Evolutionary conservation across 2,888 invertebrate species (phyloP).

Genomic region (Amorpha juglandis): DNA sequence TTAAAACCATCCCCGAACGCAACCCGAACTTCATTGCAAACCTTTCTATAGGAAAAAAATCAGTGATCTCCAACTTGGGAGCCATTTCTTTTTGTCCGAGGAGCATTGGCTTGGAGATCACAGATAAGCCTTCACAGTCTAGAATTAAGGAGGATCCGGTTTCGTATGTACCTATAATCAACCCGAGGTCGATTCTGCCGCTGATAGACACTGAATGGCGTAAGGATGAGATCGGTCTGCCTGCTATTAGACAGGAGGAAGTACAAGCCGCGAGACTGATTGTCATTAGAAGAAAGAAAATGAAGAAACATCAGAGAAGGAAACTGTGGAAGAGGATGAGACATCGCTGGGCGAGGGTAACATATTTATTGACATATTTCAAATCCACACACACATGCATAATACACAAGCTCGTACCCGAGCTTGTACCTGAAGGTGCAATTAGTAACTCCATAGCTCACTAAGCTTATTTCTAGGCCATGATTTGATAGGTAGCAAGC

Average conservation of each 20-base stretch:
- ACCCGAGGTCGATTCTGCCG: conserved; percentile 74
- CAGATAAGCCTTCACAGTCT: conserved; percentile 49
- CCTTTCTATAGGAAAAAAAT: conserved; percentile 42
- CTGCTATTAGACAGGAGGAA: conserved; percentile 75
- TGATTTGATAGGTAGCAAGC: too few relatives aligned
- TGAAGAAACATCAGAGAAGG: conserved; percentile 93
- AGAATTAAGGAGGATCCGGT: conserved; percentile 67
- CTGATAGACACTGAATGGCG: conserved; percentile 66
- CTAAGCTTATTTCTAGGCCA: too few relatives aligned
- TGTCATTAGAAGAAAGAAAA: conserved; percentile 91
- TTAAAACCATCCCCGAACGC: conserved; percentile 64
- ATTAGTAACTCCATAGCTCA: too few relatives aligned
- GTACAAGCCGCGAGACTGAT: conserved; percentile 90
- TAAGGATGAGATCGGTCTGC: conserved; percentile 80
- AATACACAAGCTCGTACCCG: too few relatives aligned
- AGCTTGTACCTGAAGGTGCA: too few relatives aligned
- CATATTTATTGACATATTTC: conserved; percentile 31
- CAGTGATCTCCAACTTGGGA: conserved; percentile 46
- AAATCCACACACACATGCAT: too few relatives aligned
- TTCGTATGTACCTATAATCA: conserved; percentile 71
- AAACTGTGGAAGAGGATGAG: conserved; percentile 92
- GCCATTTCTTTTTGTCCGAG: conserved; percentile 63
- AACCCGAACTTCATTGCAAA: conserved; percentile 44
- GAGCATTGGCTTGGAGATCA: conserved; percentile 65
- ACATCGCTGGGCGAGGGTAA: conserved; percentile 88